Percentiles rank a stretch among this genome's conserved stretches.
Conservation (phyloP, 2,797 vertebrate species). For the Squalus acanthias region DNA sequence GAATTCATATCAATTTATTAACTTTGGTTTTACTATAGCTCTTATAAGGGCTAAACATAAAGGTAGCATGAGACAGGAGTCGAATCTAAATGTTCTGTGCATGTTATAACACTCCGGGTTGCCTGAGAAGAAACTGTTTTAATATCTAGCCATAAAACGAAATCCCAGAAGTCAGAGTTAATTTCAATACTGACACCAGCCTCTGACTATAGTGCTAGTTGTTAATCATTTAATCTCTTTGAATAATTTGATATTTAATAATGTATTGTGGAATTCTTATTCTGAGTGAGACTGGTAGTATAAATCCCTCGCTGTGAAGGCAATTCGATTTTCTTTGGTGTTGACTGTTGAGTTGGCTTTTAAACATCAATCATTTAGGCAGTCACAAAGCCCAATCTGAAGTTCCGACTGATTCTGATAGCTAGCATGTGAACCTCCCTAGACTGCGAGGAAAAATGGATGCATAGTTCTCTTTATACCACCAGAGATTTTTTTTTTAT, state of each 20-base stretch:
- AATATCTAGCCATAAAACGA: neutral
- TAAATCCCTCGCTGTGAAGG: neutral
- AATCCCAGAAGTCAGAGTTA: neutral
- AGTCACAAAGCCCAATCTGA: neutral
- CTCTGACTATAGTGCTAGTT: neutral
- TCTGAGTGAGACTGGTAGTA: neutral
- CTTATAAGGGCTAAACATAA: neutral
- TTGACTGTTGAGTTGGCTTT: neutral
- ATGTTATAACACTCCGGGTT: neutral
- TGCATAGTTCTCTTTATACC: neutral
- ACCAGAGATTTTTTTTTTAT: neutral
- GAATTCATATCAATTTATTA: neutral
- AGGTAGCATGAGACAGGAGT: neutral
- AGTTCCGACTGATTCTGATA: neutral
- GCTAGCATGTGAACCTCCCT: neutral
- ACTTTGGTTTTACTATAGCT: neutral
- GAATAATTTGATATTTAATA: neutral
- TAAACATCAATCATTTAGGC: neutral
- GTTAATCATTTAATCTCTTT: neutral
- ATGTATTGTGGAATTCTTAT: neutral
- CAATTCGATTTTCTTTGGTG: neutral
- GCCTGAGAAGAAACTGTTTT: neutral
- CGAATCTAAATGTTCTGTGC: neutral
- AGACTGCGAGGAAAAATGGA: neutral
- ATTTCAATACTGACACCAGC: neutral